These are phyloP conservation scores for Tamandua tetradactyla DNA, from an alignment of 2,797 vertebrate genomes.

Conservation along the genomic window DNA sequence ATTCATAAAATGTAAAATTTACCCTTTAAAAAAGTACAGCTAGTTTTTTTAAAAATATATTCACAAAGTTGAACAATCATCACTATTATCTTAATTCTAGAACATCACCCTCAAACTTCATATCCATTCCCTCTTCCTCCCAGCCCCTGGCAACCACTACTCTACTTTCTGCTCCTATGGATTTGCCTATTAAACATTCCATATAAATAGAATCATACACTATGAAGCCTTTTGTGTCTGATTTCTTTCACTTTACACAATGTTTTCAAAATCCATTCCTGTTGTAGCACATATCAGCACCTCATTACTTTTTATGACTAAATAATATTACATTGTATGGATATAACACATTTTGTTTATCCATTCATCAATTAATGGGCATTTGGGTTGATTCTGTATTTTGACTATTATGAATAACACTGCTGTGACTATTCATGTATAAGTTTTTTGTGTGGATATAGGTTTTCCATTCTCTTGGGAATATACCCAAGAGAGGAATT, in stretches of 20 bases:
- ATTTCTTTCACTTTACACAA: neutral
- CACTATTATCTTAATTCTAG: neutral
- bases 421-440: neutral
- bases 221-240: neutral
- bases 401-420: neutral
- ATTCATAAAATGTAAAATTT: constrained; percentile 28
- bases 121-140: neutral
- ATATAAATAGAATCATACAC: neutral
- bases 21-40: neutral
- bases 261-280: neutral
- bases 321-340: neutral
- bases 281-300: neutral
- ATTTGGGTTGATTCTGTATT: neutral
- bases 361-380: neutral
- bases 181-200: neutral
- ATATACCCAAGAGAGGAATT: neutral
- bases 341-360: neutral
- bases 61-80: neutral
- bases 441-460: neutral
- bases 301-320: constrained; percentile 3
- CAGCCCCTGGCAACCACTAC: neutral
- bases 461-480: neutral
- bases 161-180: neutral
- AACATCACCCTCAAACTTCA: neutral
- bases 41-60: neutral